Evolutionary conservation across 2,888 invertebrate species (phyloP).

Genomic region (Drosophila nigricruria): DNA sequence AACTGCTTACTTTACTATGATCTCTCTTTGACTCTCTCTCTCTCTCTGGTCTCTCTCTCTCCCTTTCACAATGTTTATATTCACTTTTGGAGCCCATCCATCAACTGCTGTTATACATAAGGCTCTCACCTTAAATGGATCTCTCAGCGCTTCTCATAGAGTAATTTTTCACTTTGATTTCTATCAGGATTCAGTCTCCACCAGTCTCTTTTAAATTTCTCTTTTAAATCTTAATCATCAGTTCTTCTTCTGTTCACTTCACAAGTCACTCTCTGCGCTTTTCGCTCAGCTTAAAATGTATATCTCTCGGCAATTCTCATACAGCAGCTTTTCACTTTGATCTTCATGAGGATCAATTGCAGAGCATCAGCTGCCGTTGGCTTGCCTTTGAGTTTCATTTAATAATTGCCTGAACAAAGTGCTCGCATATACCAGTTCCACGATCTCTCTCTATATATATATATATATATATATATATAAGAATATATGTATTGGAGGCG

Average conservation of each 20-base stretch:
- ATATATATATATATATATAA: not conserved
- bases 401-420: slow-evolving; percentile 12
- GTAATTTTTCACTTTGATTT: not conserved
- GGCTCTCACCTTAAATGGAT: not conserved
- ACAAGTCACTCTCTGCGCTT: not conserved
- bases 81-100: not conserved
- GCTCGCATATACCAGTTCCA: slow-evolving; percentile 3
- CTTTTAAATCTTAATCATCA: not conserved
- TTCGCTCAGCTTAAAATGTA: not conserved
- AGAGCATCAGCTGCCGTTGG: not conserved
- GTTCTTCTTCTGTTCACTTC: not conserved
- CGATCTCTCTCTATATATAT: not conserved
- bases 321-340: not conserved
- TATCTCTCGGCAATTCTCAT: not conserved
- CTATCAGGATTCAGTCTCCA: not conserved
- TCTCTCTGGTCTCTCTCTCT: not conserved
- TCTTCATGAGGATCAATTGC: not conserved
- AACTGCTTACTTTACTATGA: too few relatives aligned
- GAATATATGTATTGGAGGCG: not conserved
- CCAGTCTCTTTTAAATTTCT: not conserved
- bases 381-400: slow-evolving; percentile 2
- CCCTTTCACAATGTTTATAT: not conserved
- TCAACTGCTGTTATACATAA: not conserved
- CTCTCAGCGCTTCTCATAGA: not conserved
- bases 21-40: too few relatives aligned